A percentile compares a stretch with the other conserved stretches of the same genome.
Conservation (phyloP, 2,888 invertebrate species). For the Patella ulyssiponensis region DNA sequence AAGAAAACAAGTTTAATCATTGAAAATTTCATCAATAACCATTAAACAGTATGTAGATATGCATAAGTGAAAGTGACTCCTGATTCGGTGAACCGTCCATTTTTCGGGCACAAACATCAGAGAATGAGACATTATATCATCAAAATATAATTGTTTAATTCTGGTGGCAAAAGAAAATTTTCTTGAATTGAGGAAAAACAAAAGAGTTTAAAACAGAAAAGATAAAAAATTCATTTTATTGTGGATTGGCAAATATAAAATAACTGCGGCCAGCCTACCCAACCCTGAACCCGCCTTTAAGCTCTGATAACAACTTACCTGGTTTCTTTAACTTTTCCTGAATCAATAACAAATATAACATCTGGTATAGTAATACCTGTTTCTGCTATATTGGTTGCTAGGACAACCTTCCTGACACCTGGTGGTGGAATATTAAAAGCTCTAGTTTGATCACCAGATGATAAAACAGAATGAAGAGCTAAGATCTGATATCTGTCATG, state of each 20-base stretch:
- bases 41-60: neutral
- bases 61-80: neutral
- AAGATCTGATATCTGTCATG: conserved; percentile 59
- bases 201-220: too few species aligned
- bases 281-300: neutral
- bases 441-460: conserved; percentile 63
- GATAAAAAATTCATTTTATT: too few species aligned
- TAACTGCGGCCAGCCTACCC: too few species aligned
- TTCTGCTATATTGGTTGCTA: conserved; percentile 71
- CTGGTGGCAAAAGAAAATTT: too few species aligned
- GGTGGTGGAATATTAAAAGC: conserved; percentile 62
- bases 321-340: conserved; percentile 69
- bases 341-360: conserved; percentile 69
- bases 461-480: conserved; percentile 68
- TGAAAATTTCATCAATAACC: neutral
- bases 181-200: too few species aligned
- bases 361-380: conserved; percentile 71
- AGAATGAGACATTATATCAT: neutral
- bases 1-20: neutral
- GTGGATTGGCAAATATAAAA: too few species aligned
- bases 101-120: neutral
- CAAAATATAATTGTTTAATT: too few species aligned
- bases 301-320: conserved; percentile 46
- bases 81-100: neutral
- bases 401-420: conserved; percentile 66